A percentile compares a stretch with the other conserved stretches of the same genome.
Conservation (phyloP, 2,888 invertebrate genomes). For the Thalpophila matura region DNA sequence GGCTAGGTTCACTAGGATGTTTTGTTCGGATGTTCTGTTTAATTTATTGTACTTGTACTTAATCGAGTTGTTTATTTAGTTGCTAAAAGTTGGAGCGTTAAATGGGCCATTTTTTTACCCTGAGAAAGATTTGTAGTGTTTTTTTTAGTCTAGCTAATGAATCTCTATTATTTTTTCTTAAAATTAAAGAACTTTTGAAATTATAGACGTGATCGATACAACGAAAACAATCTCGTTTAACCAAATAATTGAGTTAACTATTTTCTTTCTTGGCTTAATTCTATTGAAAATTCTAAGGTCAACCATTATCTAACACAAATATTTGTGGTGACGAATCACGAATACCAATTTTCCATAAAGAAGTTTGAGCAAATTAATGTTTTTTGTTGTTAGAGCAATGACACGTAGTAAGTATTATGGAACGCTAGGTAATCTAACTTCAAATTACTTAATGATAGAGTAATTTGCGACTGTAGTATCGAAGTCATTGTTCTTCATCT, state of each 20-base stretch:
- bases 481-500: constrained; percentile 43
- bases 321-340: constrained; percentile 4
- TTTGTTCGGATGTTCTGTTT: constrained; percentile 3
- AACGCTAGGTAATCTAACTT: constrained; percentile 18
- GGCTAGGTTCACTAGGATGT: constrained; percentile 1
- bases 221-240: too few species aligned
- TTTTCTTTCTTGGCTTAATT: background rate
- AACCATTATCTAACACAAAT: background rate
- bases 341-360: background rate
- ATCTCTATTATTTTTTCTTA: background rate
- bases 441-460: constrained; percentile 43
- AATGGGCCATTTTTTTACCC: constrained; percentile 11
- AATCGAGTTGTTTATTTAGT: constrained; percentile 42
- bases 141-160: background rate
- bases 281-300: background rate
- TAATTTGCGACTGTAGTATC: constrained; percentile 34
- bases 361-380: background rate
- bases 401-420: constrained; percentile 16
- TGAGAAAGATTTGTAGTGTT: constrained; percentile 17
- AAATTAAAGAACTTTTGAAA: too few species aligned
- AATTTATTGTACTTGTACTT: constrained; percentile 45
- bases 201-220: too few species aligned
- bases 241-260: background rate
- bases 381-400: background rate
- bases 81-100: constrained; percentile 14